phyloP scores from a whole-genome alignment of 2,113 vertebrate species.

The Oncorhynchus keta region DNA sequence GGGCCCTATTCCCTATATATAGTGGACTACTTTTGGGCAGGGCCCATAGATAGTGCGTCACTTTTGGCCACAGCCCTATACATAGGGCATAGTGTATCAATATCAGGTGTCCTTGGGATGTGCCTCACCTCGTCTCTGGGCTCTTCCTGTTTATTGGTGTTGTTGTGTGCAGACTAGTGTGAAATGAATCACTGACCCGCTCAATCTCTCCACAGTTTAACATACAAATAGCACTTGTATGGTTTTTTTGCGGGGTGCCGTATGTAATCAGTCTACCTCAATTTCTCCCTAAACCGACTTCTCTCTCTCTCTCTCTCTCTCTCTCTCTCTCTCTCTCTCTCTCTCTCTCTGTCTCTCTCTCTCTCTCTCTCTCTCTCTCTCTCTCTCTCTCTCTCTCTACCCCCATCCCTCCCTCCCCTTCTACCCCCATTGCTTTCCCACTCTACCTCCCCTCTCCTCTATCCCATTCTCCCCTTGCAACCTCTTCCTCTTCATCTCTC shows the following conservation, averaged over 20 bases:
- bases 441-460: background rate
- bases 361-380: background rate
- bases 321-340: background rate
- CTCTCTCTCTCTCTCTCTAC: background rate
- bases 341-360: background rate
- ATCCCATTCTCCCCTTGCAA: background rate
- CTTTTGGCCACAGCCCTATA: too few species aligned
- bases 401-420: background rate
- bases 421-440: background rate
- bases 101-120: background rate
- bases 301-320: background rate
- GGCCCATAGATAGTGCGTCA: too few species aligned
- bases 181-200: slow-evolving; percentile 1
- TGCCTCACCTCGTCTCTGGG: background rate
- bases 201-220: background rate
- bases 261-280: background rate
- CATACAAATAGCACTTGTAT: slow-evolving; percentile 14
- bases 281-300: background rate
- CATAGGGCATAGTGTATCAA: background rate
- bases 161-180: slow-evolving; percentile 13
- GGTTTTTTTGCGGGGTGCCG: background rate
- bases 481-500: too few species aligned
- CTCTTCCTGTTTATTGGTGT: slow-evolving; percentile 1
- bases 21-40: too few species aligned
- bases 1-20: too few species aligned